A percentile compares a stretch with the other conserved stretches of the same genome.
These are phyloP conservation scores for Austrofundulus limnaeus DNA, from an alignment of 2,113 vertebrate genomes.

Conservation along the genomic window DNA sequence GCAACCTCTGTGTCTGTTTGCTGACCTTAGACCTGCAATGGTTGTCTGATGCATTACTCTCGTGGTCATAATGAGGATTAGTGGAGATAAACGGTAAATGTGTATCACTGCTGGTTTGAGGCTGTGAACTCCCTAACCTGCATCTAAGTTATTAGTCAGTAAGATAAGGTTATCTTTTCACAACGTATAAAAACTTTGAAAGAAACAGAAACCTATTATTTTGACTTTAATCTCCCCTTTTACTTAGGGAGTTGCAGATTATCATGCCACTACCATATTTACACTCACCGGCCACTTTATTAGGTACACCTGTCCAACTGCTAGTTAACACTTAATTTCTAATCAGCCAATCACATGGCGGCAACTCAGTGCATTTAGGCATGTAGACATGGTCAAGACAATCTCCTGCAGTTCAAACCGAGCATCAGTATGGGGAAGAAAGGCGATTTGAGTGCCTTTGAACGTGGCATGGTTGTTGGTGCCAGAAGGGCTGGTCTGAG, in stretches of 20 bases:
- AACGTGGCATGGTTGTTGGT: too few relatives aligned
- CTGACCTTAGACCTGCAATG: slow-evolving; percentile 64
- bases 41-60: slow-evolving; percentile 62
- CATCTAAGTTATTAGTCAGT: slow-evolving; percentile 63
- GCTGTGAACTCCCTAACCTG: slow-evolving; percentile 61
- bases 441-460: too few relatives aligned
- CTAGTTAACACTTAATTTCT: too few relatives aligned
- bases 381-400: too few relatives aligned
- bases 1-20: slow-evolving; percentile 55
- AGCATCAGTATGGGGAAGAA: too few relatives aligned
- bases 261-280: too few relatives aligned
- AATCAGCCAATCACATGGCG: too few relatives aligned
- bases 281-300: too few relatives aligned
- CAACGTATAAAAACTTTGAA: neutral
- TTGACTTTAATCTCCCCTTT: neutral
- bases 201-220: neutral
- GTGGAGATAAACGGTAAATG: slow-evolving; percentile 60
- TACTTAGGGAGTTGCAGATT: neutral
- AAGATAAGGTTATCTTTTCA: neutral
- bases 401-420: too few relatives aligned
- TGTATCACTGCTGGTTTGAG: slow-evolving; percentile 41
- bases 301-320: too few relatives aligned
- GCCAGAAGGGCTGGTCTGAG: too few relatives aligned
- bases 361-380: too few relatives aligned
- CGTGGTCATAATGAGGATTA: slow-evolving; percentile 67